Base-by-base conservation (phyloP, 2,888 invertebrate species). In the Xestia sexstrigata region DNA sequence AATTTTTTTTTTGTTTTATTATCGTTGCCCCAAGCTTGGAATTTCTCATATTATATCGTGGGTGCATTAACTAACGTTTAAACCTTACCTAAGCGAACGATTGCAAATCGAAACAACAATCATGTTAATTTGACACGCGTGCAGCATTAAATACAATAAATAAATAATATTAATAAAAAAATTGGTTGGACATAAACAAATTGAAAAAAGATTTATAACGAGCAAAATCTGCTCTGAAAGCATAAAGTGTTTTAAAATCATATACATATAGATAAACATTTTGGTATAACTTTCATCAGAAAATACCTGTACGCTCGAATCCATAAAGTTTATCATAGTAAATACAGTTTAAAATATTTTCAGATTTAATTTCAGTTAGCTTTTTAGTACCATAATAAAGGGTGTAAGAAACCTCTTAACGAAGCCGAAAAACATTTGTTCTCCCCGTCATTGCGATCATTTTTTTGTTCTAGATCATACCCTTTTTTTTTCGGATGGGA, bases 261-360 rank as follows among this genome's bases (percentile, higher is more conserved):
- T 26, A 35, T 30, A 8, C 17, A 62, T 20, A 23, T 66, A 26
- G 35, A 52, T 26, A 1, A 26, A 35, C 0, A 62, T 49, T 49
- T 17, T 42, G 1, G 11, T 30, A 20, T 13, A 11, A 7, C 45
- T 73, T 58, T 63, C 26, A 63, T 55, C 20, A n/a, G 4, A 74
- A 78, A 39, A 39, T 63, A 47, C 8, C 35, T 26, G 11, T 9
- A 42, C 45, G n/a, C 26, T 58, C 6, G 49, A 74, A 74, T 23
- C 0, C 4, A 17, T 49, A 66, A 49, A 47, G 23, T 17, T 42
- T 65, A 20, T 55, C 26, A 49, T n/a, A 26, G 13, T 35, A 35
- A 60, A 70, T 66, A 58, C 17, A n/a, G 1, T n/a, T n/a, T 4
- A 52, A 20, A 69, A 69, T 60, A 47, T 78, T 60, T 78, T 52